Percentiles rank a stretch among this genome's conserved stretches.
phyloP scores from a whole-genome alignment of 1,140 invertebrate species.

The Potamilus streckersoni region DNA sequence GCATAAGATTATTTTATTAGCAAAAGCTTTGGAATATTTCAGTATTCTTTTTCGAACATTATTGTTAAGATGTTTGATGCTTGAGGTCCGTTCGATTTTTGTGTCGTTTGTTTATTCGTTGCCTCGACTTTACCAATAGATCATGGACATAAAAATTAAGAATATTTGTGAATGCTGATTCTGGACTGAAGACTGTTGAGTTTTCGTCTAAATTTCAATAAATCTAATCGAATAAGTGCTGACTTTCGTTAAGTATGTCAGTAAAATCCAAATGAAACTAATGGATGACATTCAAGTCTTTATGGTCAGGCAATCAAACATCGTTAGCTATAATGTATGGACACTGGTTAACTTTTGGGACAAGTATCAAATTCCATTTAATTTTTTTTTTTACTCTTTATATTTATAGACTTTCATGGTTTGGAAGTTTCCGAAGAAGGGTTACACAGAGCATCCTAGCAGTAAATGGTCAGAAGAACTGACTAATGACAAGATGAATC shows the following conservation, averaged over 20 bases:
- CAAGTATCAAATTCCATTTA: neutral
- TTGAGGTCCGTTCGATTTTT: too few species aligned
- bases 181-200: too few species aligned
- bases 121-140: too few species aligned
- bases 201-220: too few species aligned
- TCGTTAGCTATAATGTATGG: neutral
- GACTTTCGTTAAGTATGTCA: neutral
- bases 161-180: too few species aligned
- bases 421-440: conserved; percentile 54
- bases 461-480: conserved; percentile 45
- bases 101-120: too few species aligned
- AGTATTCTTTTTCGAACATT: too few species aligned
- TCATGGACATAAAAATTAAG: too few species aligned
- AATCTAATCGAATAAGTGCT: neutral
- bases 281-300: neutral
- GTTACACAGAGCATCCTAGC: conserved; percentile 19
- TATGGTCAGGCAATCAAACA: neutral
- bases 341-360: neutral
- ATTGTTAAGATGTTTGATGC: too few species aligned
- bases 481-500: conserved; percentile 57
- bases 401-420: conserved; percentile 56
- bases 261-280: neutral
- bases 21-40: too few species aligned
- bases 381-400: conserved; percentile 2
- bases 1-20: too few species aligned